Base-by-base conservation (phyloP, 2,797 vertebrate species). In the Tarsius wallacei region DNA sequence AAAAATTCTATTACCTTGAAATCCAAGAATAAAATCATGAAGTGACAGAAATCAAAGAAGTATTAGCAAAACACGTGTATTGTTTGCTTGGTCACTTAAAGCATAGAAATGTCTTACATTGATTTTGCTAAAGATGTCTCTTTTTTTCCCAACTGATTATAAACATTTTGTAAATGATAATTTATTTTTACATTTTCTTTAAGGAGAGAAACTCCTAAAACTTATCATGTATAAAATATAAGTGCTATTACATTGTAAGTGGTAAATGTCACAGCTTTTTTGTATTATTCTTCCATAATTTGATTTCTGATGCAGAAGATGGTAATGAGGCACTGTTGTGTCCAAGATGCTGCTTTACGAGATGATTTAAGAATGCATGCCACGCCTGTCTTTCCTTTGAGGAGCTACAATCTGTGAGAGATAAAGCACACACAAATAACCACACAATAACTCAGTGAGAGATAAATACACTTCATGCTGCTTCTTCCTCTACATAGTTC, bases 141-240 rank as follows among this genome's bases (percentile, higher is more conserved):
- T 21, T 82, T 63, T 89, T 64, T 21, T 86, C 84, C 17, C 14
- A 78, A 76, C 42, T 4, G 16, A 66, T 28, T 9, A 12, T 7
- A 47, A 73, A 57, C 53, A 33, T 47, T 59, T 59, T n/a, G 2
- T 47, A 63, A 57, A 36, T 36, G n/a, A 47, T n/a, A 31, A 28
- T 76, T 59, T 80, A 8, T 6, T 63, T 81, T 81, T 87, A 64
- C 26, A 26, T 71, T 63, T 96, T 82, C 42, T 51, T 86, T 78
- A 61, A 90, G 68, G 17, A 36, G 2, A 55, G 28, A 36, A 66
- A 71, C 80, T 64, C 2, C 57, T 55, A 21, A 83, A 73, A 31
- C 57, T 5, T 24, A 36, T 17, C 19, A 22, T 5, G 10, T 63
- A 6, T 36, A 71, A 74, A 87, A n/a, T n/a, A 1, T n/a, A 87